Base-by-base conservation (phyloP, 2,888 invertebrate genomes). In the Thymelicus sylvestris region DNA sequence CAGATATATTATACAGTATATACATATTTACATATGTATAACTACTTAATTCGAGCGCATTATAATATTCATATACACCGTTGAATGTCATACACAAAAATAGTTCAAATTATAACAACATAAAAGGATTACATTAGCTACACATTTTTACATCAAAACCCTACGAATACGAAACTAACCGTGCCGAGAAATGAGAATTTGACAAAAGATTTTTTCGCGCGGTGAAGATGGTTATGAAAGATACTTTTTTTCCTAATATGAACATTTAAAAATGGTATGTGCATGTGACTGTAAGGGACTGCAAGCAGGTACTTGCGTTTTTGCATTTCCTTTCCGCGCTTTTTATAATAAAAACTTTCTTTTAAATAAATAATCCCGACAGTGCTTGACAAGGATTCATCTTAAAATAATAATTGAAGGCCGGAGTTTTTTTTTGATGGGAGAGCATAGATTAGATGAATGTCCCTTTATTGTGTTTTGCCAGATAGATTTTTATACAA, bases 291-390 rank as follows among this genome's bases (percentile, higher is more conserved):
- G 88, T 83, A 84, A 89, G 91, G 92, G 92, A 91, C 92, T 90
- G 84, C 81, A 80, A 81, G 87, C 86, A 87, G 87, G 92, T 86
- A 87, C 86, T 78, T 81, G 81, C 81, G 91, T 93, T 93, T 93
- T 93, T 93, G 92, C 92, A 93, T 93, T 93, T 93, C 93, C 93
- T 93, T 87, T 90, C 90, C 90, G 79, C 77, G 81, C 90, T 93
- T 93, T 93, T 93, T 93, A 90, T 86, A 90, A 90, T 92, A 92
- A 93, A 92, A 93, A 93, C 93, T 93, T 93, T 93, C 93, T 93
- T 93, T 90, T 91, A 93, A 93, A 93, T 93, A 92, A 93, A 93
- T 92, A 93, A 91, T 90, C 90, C 90, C 85, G 87, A 89, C 91
- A 85, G 84, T 80, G 87, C 83, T 86, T 92, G 93, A 92, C 93